Percentiles rank a stretch among this genome's conserved stretches.
Evolutionary conservation across 2,797 vertebrate genomes (phyloP).

Genomic region (Megalops cyprinoides): DNA sequence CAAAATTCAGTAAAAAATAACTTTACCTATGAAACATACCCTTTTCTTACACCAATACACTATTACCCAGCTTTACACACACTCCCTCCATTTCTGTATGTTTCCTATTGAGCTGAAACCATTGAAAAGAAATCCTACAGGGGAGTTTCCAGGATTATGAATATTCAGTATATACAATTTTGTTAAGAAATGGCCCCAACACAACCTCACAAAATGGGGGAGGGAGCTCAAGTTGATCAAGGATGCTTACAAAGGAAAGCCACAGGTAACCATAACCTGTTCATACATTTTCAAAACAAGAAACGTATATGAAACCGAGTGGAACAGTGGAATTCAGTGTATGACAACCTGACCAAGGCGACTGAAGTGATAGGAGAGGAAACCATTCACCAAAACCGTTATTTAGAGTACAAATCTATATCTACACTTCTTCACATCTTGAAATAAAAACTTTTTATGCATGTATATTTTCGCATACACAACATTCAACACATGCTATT

Average conservation of each 20-base stretch:
- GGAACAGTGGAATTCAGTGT: neutral
- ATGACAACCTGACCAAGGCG: neutral
- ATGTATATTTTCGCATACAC: slow-evolving; percentile 1
- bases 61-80: neutral
- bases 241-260: slow-evolving; percentile 4
- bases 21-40: neutral
- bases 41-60: slow-evolving; percentile 15
- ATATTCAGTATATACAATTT: slow-evolving; percentile 30
- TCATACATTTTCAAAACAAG: slow-evolving; percentile 1
- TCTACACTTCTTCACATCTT: neutral
- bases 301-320: slow-evolving; percentile 12
- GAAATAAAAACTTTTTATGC: neutral
- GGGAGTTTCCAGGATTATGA: slow-evolving; percentile 8
- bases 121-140: neutral
- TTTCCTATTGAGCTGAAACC: neutral
- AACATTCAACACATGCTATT: neutral
- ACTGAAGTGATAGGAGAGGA: neutral
- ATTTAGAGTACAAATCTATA: slow-evolving; percentile 26
- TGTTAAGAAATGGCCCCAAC: neutral
- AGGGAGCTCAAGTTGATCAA: neutral
- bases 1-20: slow-evolving; percentile 61
- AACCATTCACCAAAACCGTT: neutral
- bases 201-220: neutral
- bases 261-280: slow-evolving; percentile 22
- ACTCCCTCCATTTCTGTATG: neutral